Evolutionary conservation across 2,113 vertebrate genomes (phyloP), one percentile per base, ranked within the genome.

Genomic region (Pituophis catenifer): DNA sequence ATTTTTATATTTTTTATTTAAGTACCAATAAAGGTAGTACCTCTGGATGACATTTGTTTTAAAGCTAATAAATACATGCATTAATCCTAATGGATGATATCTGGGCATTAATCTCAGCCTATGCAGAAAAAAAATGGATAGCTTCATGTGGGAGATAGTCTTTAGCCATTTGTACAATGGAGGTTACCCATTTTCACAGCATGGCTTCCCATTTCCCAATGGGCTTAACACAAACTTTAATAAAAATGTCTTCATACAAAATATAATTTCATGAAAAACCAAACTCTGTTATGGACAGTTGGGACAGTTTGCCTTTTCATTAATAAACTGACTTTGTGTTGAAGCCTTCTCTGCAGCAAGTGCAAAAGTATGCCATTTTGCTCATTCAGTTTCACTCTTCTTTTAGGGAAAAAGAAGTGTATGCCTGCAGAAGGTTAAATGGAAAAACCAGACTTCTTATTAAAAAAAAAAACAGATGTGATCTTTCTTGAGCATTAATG

Each of bases 161-260:
- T 59, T 91, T 4, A 59, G 54, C 26, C 44, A 59, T 11, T 10
- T n/a, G 29, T 94, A 93, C 90, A 95, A 15, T 92, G 94, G 94
- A 96, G 95, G 96, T 95, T 97, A 75, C 5, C 65, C 65, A 15
- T 97, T 97, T 96, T 97, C 97, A 97, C 97, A 97, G 93, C 97
- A 92, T 94, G 96, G 94, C 88, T 97, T 98, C 98, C 97, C 97
- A 97, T 96, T 97, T 97, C 96, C 95, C 96, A 96, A 50, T 50
- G 48, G 48, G 48, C 96, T 97, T 97, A 97, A 95, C 97, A 95
- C 95, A 92, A 97, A 97, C 97, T 97, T 96, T 97, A 97, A 97
- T 97, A 97, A 96, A 98, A 97, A 97, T 95, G 94, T 96, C 96
- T 97, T 98, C 97, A 95, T 95, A 96, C 96, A 97, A 96, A 96